Evolutionary conservation across 2,888 invertebrate species (phyloP).

Genomic region (Kuschelorhynchus macadamiae): DNA sequence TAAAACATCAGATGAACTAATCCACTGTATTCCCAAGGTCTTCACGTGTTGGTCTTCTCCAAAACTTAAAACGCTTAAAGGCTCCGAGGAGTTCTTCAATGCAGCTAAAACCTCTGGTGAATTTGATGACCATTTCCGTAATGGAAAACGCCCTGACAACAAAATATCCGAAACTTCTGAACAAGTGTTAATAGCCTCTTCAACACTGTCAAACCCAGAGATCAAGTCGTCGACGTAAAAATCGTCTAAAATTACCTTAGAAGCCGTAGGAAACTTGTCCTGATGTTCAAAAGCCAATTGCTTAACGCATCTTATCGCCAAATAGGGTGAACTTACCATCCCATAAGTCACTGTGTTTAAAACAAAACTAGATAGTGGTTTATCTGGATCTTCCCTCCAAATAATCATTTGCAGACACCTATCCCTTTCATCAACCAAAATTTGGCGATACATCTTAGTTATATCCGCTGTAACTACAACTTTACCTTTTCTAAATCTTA

Average conservation of each 20-base stretch:
- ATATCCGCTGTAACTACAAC: slow-evolving; percentile 1
- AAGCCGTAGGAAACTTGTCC: background rate
- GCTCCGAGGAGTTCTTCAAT: background rate
- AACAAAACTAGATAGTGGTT: too few species aligned
- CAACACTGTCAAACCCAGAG: background rate
- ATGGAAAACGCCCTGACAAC: slow-evolving; percentile 4
- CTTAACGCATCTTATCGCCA: background rate
- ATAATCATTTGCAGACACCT: slow-evolving; percentile 8
- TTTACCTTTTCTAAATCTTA: background rate
- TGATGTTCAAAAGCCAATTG: slow-evolving; percentile 4
- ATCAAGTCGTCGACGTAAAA: slow-evolving; percentile 3
- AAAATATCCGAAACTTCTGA: background rate
- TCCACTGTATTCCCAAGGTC: slow-evolving; percentile 10
- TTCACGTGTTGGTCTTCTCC: slow-evolving; percentile 14
- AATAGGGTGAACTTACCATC: background rate
- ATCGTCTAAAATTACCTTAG: slow-evolving; percentile 2
- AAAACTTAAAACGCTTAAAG: slow-evolving; percentile 1
- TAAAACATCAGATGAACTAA: slow-evolving; percentile 4
- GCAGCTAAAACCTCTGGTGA: background rate
- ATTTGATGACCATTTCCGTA: background rate
- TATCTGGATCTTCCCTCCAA: too few species aligned
- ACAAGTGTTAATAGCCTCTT: background rate
- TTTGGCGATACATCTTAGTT: slow-evolving; percentile 6
- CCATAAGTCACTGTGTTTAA: slow-evolving; percentile 10
- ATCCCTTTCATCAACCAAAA: slow-evolving; percentile 6